Conservation (phyloP, 2,888 invertebrate species). For the Patella caerulea region DNA sequence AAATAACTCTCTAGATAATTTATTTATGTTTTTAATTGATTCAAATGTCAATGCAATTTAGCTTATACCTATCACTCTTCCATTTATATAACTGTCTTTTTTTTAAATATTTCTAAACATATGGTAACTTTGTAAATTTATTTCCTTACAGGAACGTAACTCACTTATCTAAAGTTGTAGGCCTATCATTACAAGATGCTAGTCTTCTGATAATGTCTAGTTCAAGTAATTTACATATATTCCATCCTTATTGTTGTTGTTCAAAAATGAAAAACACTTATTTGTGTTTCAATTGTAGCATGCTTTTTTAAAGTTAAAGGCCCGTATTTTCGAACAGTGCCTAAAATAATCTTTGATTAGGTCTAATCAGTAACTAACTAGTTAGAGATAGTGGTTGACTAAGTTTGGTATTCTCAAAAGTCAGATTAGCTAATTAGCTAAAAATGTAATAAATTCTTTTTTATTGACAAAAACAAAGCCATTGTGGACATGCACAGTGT, state of each 20-base stretch:
- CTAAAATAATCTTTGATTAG: too few relatives aligned
- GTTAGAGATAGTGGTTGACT: too few relatives aligned
- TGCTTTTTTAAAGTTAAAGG: neutral
- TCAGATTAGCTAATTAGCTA: too few relatives aligned
- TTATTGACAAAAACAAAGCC: too few relatives aligned
- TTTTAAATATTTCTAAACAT: neutral
- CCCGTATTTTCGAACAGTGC: too few relatives aligned
- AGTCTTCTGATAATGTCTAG: constrained; percentile 1
- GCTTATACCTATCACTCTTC: neutral
- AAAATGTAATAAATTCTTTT: too few relatives aligned
- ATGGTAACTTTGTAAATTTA: neutral
- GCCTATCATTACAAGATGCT: neutral
- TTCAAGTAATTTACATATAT: neutral
- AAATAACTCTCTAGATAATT: neutral
- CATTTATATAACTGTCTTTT: neutral
- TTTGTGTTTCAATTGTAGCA: neutral
- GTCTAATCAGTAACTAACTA: too few relatives aligned
- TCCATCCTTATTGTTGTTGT: neutral
- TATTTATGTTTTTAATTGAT: neutral
- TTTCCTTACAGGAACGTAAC: neutral
- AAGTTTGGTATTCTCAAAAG: too few relatives aligned
- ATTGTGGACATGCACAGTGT: too few relatives aligned
- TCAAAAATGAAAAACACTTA: neutral
- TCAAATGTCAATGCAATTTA: neutral
- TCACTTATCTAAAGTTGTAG: neutral